These are phyloP conservation scores for Chymomyza costata DNA, from an alignment of 1,140 invertebrate genomes.

Conservation along the genomic window DNA sequence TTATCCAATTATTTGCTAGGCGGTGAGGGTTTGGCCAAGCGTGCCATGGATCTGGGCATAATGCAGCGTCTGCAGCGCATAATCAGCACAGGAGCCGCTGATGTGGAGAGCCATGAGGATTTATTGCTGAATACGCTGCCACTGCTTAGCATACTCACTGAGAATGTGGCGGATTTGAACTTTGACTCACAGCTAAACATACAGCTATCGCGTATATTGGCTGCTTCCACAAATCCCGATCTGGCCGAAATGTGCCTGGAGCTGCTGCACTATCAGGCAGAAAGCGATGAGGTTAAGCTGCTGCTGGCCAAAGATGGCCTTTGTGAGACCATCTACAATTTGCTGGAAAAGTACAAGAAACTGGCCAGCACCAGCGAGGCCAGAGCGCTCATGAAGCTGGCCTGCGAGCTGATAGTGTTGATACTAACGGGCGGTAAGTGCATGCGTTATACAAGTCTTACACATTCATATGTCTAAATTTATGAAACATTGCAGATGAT, in stretches of 20 bases:
- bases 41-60: conserved; percentile 82
- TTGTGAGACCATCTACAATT: conserved; percentile 83
- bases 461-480: background rate
- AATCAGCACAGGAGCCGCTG: conserved; percentile 76
- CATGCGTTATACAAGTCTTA: background rate
- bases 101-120: conserved; percentile 77
- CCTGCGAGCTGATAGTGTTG: conserved; percentile 89
- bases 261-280: conserved; percentile 83
- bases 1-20: conserved; percentile 88
- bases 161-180: conserved; percentile 79
- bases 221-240: conserved; percentile 80
- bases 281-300: conserved; percentile 86
- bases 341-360: conserved; percentile 83
- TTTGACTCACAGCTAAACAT: conserved; percentile 78
- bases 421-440: conserved; percentile 87
- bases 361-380: conserved; percentile 82
- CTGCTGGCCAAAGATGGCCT: conserved; percentile 84
- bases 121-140: conserved; percentile 82
- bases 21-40: conserved; percentile 81
- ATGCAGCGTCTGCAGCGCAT: conserved; percentile 78
- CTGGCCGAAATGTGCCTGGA: conserved; percentile 86
- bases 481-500: conserved; percentile 80
- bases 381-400: conserved; percentile 85
- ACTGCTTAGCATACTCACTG: conserved; percentile 84
- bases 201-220: conserved; percentile 79